Base-by-base conservation (phyloP, 2,797 vertebrate species). In the Erpetoichthys calabaricus region DNA sequence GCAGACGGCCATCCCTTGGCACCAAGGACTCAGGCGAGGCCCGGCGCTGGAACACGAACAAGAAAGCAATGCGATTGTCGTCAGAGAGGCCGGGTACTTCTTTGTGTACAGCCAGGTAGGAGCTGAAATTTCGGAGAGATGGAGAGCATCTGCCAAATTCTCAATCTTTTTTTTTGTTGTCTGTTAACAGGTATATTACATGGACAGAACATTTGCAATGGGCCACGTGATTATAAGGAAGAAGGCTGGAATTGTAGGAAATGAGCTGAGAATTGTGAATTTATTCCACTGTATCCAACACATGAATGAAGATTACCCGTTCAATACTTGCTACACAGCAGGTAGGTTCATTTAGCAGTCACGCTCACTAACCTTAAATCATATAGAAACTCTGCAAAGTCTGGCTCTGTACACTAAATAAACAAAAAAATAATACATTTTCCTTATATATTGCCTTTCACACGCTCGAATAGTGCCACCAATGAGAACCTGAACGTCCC, bases 291-390 rank as follows among this genome's bases (percentile, higher is more conserved):
- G 96, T 69, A 88, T 98, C 74, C 94, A 98, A 78, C 91, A 79
- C 53, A 99, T 97, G 93, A 86, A 89, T 62, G 70, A 72, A 2
- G 74, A 70, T 44, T 67, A 84, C 53, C 84, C 91, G 5, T 96
- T 78, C 70, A 95, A 96, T 84, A 94, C 94, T 68, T 99, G 96
- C 78, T 99, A 88, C 68, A 96, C 94, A 3, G 94, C 89, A 75
- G 95, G 95, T 97, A 81, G 75, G 63, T 64, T 62, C 57, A 4
- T 1, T 6, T 4, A n/a, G 44, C 9, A 1, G 3, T 8, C 1
- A 1, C 10, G 2, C 25, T 1, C 25, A 25, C 25, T 25, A 25
- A 25, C 25, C 25, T 25, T 25, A 25, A 25, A 25, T 25, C 25
- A 25, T 25, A 25, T 25, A 25, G 25, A 25, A 25, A 25, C 25